A percentile compares a stretch with the other conserved stretches of the same genome.
phyloP scores from a whole-genome alignment of 2,113 vertebrate genomes.

The Thymallus thymallus region DNA sequence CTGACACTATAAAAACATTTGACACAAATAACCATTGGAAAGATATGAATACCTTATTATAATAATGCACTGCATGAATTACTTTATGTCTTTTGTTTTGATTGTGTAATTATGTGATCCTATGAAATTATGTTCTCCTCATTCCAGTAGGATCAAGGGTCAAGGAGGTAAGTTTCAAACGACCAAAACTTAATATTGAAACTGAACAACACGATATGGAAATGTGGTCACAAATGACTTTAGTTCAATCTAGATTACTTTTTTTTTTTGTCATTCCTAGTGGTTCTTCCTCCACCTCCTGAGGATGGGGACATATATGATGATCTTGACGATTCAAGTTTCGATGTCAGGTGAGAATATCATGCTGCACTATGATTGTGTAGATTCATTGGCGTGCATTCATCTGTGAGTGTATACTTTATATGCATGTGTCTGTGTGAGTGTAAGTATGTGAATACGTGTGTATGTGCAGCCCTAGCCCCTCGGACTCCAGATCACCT shows the following conservation, averaged over 20 bases:
- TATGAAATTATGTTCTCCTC: constrained; percentile 22
- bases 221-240: neutral
- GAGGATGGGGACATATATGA: constrained; percentile 84
- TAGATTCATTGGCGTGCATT: neutral
- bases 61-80: neutral
- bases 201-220: neutral
- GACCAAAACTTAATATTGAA: neutral
- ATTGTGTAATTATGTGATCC: neutral
- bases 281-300: constrained; percentile 73
- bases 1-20: neutral
- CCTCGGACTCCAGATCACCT: constrained; percentile 69
- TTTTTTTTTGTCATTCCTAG: constrained; percentile 56
- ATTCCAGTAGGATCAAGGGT: constrained; percentile 62
- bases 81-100: constrained; percentile 1
- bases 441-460: neutral
- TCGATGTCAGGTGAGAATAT: constrained; percentile 70
- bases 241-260: too few relatives aligned
- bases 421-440: neutral
- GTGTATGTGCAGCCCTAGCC: neutral
- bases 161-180: constrained; percentile 74
- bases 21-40: neutral
- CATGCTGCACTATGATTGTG: neutral
- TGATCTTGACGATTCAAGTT: constrained; percentile 77
- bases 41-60: neutral
- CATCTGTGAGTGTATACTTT: neutral